Base-by-base conservation (phyloP, 2,888 invertebrate species). In the Gandaritis pyraliata region DNA sequence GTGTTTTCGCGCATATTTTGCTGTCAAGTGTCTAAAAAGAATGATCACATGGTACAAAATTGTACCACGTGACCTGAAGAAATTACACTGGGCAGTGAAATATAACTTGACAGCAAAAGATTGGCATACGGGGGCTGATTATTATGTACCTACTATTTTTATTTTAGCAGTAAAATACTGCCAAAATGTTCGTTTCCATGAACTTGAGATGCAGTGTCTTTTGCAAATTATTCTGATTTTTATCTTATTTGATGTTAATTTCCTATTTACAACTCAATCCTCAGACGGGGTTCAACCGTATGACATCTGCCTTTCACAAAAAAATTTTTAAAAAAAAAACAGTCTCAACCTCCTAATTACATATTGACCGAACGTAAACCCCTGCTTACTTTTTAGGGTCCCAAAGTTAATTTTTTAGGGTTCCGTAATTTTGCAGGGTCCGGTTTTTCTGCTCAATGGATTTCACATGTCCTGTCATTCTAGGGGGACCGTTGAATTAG, bases 371-470 rank as follows among this genome's bases (percentile, higher is more conserved):
- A 30, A 41, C 29, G 18, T 16, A 43, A 43, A 15, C 29, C 58
- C 52, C 18, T 48, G 15, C 36, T 16, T 6, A 23, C 33, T 33
- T 13, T 41, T 43, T 43, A 43, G 16, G 43, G 43, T 16, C 33
- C 33, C 33, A 8, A 33, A 33, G 30, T 10, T n/a, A 18, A 38
- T 50, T 48, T 53, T 62, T 58, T 54, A 64, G 50, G 63, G 55
- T 45, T 18, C 50, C 13, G 13, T 7, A 33, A 43, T 47, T 38
- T 41, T 51, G 41, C 51, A 33, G 2, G 16, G 75, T 76, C 82
- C 82, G 75, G 82, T 82, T 84, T 82, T 85, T 76, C 74, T 74
- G 74, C 72, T 78, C 81, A 85, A 87, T 87, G 87, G 87, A 82
- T 58, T 85, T 85, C 77, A 77, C 86, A 69, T 87, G 87, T 85